A percentile compares a stretch with the other conserved stretches of the same genome.
These are phyloP conservation scores for Plebejus melissa DNA, from an alignment of 2,888 invertebrate genomes.

Conservation along the genomic window DNA sequence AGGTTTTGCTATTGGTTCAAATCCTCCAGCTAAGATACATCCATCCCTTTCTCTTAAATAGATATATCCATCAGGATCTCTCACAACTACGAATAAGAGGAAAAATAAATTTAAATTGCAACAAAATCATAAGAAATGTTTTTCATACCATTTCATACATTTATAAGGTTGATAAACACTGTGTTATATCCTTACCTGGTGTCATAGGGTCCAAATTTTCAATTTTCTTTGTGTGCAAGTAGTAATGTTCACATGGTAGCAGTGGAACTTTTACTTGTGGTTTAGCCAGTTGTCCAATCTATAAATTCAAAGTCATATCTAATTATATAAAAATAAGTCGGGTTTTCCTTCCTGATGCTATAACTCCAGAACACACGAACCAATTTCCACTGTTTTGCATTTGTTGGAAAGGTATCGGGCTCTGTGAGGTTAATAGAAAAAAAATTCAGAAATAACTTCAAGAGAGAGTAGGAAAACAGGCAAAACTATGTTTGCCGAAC, in stretches of 20 bases:
- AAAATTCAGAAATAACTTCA: too few relatives aligned
- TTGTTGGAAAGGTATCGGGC: too few relatives aligned
- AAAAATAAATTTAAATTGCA: not conserved
- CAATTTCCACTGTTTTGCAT: too few relatives aligned
- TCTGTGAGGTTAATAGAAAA: too few relatives aligned
- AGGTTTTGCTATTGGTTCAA: constrained; percentile 94
- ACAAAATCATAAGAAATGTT: not conserved
- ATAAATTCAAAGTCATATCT: constrained; percentile 25
- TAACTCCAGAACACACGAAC: too few relatives aligned
- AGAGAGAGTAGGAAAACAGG: too few relatives aligned
- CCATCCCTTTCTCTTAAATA: constrained; percentile 93
- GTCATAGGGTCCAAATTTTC: constrained; percentile 87
- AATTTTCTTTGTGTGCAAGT: constrained; percentile 91
- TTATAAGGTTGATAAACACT: not conserved
- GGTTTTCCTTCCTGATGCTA: too few relatives aligned
- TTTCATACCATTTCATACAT: not conserved
- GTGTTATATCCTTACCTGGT: constrained; percentile 80
- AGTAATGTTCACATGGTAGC: constrained; percentile 96
- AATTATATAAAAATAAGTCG: not conserved
- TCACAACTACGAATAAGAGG: constrained; percentile 79
- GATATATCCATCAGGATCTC: constrained; percentile 92
- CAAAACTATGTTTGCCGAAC: too few relatives aligned
- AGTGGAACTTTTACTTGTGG: constrained; percentile 94
- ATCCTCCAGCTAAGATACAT: constrained; percentile 92
- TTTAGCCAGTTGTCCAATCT: constrained; percentile 89